A percentile compares a stretch with the other conserved stretches of the same genome.
phyloP scores from a whole-genome alignment of 2,113 vertebrate genomes.

The Scophthalmus maximus region DNA sequence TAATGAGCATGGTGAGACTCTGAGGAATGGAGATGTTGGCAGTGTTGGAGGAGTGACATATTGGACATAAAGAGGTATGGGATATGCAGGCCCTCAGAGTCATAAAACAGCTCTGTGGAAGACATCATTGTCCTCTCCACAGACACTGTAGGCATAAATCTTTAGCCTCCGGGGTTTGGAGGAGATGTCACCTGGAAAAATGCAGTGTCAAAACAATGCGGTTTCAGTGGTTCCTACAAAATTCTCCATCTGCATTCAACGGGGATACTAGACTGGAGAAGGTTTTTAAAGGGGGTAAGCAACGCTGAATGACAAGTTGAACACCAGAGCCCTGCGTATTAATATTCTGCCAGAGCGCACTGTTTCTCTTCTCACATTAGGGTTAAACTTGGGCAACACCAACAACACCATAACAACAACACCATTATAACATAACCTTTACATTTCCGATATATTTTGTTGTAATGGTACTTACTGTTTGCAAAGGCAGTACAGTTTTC shows the following conservation, averaged over 20 bases:
- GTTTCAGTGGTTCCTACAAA: conserved; percentile 41
- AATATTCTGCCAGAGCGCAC: too few relatives aligned
- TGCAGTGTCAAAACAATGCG: conserved; percentile 71
- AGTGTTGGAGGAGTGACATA: conserved; percentile 52
- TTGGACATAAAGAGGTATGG: conserved; percentile 60
- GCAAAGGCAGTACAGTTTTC: too few relatives aligned
- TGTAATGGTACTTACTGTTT: background rate
- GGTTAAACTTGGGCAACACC: too few relatives aligned
- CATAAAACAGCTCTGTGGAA: conserved; percentile 56
- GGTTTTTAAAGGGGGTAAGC: conserved; percentile 21
- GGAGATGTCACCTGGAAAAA: conserved; percentile 71
- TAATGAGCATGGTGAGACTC: conserved; percentile 54
- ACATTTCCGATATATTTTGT: too few relatives aligned
- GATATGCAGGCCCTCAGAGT: conserved; percentile 46
- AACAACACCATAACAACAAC: too few relatives aligned
- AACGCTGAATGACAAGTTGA: too few relatives aligned
- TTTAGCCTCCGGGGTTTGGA: conserved; percentile 54
- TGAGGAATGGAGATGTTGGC: conserved; percentile 46
- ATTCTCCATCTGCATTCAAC: conserved; percentile 21
- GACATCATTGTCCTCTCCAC: conserved; percentile 51
- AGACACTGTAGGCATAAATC: conserved; percentile 63
- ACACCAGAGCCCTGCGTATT: background rate
- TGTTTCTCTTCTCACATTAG: too few relatives aligned
- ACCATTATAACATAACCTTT: too few relatives aligned
- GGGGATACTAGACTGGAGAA: background rate